Evolutionary conservation across 1,140 invertebrate genomes (phyloP).

Genomic region (Adelges cooleyi): DNA sequence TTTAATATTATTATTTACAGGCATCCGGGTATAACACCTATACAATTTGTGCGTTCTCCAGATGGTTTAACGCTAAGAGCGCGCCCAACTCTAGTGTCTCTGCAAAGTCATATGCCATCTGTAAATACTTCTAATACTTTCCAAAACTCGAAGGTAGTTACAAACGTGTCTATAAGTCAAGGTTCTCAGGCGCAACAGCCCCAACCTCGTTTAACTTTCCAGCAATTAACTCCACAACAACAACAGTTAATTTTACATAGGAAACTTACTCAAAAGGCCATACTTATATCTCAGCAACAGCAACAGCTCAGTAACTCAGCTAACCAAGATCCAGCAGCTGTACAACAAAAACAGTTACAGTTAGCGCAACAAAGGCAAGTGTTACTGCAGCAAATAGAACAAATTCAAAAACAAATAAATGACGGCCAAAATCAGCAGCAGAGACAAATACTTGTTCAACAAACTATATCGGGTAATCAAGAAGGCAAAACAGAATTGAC

Average conservation of each 20-base stretch:
- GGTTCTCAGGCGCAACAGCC: conserved; percentile 23
- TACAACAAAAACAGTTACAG: conserved; percentile 31
- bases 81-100: conserved; percentile 19
- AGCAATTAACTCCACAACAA: conserved; percentile 38
- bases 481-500: conserved; percentile 24
- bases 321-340: conserved; percentile 3
- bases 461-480: conserved; percentile 2
- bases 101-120: conserved; percentile 29
- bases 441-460: conserved; percentile 25
- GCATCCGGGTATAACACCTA: conserved; percentile 32
- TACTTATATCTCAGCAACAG: conserved; percentile 12
- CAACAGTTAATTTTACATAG: conserved; percentile 40
- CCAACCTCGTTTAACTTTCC: conserved; percentile 27
- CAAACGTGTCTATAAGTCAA: conserved; percentile 28
- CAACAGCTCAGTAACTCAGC: conserved; percentile 30
- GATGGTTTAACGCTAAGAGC: conserved; percentile 31
- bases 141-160: conserved; percentile 14
- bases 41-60: conserved; percentile 34
- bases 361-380: conserved; percentile 32
- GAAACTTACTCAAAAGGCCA: conserved; percentile 32
- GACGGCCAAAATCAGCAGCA: conserved; percentile 15
- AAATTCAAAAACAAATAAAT: conserved; percentile 30
- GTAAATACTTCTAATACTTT: conserved; percentile 14
- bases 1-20: conserved; percentile 31
- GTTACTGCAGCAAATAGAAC: conserved; percentile 28